These are phyloP conservation scores for Colossoma macropomum DNA, from an alignment of 2,113 vertebrate genomes.

Conservation along the genomic window DNA sequence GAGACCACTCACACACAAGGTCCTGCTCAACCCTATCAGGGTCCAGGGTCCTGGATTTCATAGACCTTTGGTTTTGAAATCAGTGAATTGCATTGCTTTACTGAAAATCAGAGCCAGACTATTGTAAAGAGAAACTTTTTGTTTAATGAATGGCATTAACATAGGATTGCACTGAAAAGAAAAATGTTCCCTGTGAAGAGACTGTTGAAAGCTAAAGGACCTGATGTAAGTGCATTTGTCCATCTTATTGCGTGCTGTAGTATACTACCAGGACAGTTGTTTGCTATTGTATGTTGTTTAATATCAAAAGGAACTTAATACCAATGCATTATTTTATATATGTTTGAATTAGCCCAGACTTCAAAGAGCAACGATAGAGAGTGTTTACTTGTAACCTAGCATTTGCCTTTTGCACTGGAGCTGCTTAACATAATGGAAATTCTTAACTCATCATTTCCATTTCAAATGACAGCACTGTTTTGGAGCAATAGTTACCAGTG, in stretches of 20 bases:
- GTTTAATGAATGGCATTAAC: not conserved
- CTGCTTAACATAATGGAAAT: constrained; percentile 31
- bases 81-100: not conserved
- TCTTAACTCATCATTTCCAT: constrained; percentile 36
- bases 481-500: constrained; percentile 5
- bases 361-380: not conserved
- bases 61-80: not conserved
- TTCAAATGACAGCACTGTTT: constrained; percentile 29
- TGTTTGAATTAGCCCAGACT: constrained; percentile 1
- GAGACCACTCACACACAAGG: constrained; percentile 18
- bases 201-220: not conserved
- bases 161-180: not conserved
- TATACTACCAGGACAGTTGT: not conserved
- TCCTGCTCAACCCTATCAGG: not conserved
- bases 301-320: not conserved
- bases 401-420: not conserved
- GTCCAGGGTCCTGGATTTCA: not conserved
- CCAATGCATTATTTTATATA: not conserved
- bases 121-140: not conserved
- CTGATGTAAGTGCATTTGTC: constrained; percentile 20
- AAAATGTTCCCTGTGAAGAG: constrained; percentile 16
- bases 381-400: not conserved
- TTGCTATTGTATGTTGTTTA: not conserved
- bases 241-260: not conserved
- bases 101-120: not conserved